Conservation (phyloP, 2,888 invertebrate species). For the Taphrorychus bicolor region DNA sequence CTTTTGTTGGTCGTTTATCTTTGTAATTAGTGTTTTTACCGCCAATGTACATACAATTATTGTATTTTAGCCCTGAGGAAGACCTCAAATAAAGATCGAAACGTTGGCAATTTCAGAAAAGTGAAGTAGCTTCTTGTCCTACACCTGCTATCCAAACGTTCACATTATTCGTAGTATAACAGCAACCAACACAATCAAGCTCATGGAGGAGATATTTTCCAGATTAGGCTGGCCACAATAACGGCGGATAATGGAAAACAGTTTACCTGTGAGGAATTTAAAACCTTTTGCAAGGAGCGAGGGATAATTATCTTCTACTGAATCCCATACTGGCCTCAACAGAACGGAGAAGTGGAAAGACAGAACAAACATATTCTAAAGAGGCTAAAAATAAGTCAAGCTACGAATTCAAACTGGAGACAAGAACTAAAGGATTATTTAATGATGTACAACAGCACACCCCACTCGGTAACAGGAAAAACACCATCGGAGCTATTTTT, state of each 20-base stretch:
- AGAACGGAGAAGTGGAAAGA: conserved; percentile 47
- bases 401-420: conserved; percentile 41
- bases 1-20: no score
- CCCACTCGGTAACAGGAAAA: no score
- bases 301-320: conserved; percentile 26
- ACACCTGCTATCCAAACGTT: no score
- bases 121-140: no score
- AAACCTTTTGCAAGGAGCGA: conserved; percentile 32
- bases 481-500: not conserved
- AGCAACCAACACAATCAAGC: conserved; percentile 31
- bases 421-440: conserved; percentile 44
- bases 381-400: conserved; percentile 44
- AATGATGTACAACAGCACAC: conserved; percentile 41
- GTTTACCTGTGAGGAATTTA: conserved; percentile 39
- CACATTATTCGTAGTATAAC: conserved; percentile 32
- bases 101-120: no score
- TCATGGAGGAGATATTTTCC: conserved; percentile 42
- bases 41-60: no score
- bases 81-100: no score
- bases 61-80: no score
- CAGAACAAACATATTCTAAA: conserved; percentile 48
- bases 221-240: conserved; percentile 41
- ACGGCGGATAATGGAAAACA: conserved; percentile 42
- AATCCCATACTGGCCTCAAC: conserved; percentile 36
- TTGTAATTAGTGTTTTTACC: no score